Evolutionary conservation across 2,888 invertebrate genomes (phyloP), one percentile per base, ranked within the genome.

Genomic region (Scrobipalpa atriplicella): DNA sequence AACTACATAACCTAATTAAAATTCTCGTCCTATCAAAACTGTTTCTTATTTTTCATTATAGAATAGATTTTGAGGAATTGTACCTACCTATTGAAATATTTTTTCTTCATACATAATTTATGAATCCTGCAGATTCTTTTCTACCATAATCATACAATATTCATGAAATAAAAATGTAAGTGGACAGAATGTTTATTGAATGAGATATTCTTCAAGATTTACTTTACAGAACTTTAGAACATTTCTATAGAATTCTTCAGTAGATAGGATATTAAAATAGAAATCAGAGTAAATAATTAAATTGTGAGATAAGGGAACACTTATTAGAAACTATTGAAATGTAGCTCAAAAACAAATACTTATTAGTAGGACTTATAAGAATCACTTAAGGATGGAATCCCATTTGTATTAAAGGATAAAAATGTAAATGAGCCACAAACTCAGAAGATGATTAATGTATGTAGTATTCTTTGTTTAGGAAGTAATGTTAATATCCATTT

Each of bases 221-320:
- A 36, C 29, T 56, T 56, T n/a, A 16, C 16, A n/a, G 6, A 5
- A 47, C 47, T 47, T 8, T n/a, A 16, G 16, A 47, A 47, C 43
- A 60, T 63, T 64, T 38, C 58, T 47, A 36, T 58, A 39, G 21
- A 51, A 41, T 38, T 62, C 58, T 62, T 67, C 62, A 54, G 61
- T 67, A 65, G 67, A 67, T 65, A 65, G 67, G 43, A 43, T 43
- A 64, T 54, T 61, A 21, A 39, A 64, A 19, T 54, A 64, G 39
- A 61, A 18, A 41, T 61, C n/a, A 60, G 38, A 41, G 21, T 54
- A 39, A 16, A 19, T 18, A 19, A 13, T 36, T 29, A 58, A 29
- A 7, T 58, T 58, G 58, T 58, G 58, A 58, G 58, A 41, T 61
- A 61, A 61, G 61, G 61, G 61, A 61, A 61, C 61, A 61, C 61